Percentiles rank a stretch among this genome's conserved stretches.
Evolutionary conservation across 2,888 invertebrate species (phyloP).

Genomic region (Julus scandinavius): DNA sequence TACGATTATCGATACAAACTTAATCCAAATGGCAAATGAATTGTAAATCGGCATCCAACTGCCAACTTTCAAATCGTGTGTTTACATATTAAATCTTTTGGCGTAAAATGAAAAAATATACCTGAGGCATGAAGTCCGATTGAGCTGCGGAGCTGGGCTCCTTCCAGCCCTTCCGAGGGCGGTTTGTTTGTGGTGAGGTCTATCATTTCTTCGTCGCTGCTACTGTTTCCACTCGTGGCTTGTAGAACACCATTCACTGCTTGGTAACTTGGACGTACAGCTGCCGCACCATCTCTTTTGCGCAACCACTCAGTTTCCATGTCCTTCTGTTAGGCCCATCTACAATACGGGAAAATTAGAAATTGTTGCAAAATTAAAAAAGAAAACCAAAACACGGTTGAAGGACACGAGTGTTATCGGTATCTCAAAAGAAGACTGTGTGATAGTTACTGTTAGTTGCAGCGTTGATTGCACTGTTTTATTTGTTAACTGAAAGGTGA

Average conservation of each 20-base stretch:
- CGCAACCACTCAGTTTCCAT: constrained; percentile 58
- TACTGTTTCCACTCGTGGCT: constrained; percentile 47
- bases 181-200: constrained; percentile 56
- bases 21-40: background rate
- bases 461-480: background rate
- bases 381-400: background rate
- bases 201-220: constrained; percentile 58
- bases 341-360: background rate
- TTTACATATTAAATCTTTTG: background rate
- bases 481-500: background rate
- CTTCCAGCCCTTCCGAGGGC: constrained; percentile 51
- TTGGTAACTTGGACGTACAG: constrained; percentile 55
- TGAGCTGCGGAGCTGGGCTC: constrained; percentile 53
- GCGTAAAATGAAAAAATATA: background rate
- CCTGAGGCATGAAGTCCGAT: constrained; percentile 42
- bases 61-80: background rate
- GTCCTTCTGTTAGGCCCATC: constrained; percentile 44
- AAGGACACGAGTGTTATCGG: background rate
- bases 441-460: background rate
- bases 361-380: background rate
- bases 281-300: constrained; percentile 50
- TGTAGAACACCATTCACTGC: constrained; percentile 56
- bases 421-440: background rate
- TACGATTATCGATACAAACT: background rate
- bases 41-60: background rate